phyloP scores from a whole-genome alignment of 2,797 vertebrate species.

The Cheracebus regulus region DNA sequence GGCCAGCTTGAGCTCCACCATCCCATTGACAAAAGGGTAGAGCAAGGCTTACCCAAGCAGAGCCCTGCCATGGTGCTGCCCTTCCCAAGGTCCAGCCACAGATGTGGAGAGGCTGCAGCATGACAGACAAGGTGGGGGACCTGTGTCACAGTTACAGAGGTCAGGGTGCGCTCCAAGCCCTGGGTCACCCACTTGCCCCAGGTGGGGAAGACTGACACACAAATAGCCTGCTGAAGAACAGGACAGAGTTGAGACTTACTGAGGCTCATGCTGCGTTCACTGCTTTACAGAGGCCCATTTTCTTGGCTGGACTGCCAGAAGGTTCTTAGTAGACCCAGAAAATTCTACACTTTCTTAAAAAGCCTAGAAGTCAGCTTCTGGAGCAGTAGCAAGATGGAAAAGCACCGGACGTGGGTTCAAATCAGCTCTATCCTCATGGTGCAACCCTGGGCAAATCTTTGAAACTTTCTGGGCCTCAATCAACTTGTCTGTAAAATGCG shows the following conservation, averaged over 20 bases:
- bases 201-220: neutral
- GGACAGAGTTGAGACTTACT: rapidly evolving
- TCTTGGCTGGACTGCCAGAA: neutral
- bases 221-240: neutral
- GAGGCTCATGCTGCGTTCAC: neutral
- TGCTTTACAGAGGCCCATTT: neutral
- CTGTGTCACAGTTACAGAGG: neutral
- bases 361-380: neutral
- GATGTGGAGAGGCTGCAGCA: too few relatives aligned
- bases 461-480: neutral
- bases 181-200: neutral
- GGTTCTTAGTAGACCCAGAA: neutral
- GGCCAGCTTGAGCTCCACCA: neutral
- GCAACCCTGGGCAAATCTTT: rapidly evolving
- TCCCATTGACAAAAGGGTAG: neutral
- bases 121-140: rapidly evolving
- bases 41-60: neutral
- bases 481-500: neutral
- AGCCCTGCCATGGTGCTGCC: neutral
- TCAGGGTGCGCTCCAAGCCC: neutral
- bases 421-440: neutral
- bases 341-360: neutral
- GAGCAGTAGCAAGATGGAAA: neutral
- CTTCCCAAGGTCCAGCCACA: neutral
- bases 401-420: neutral